Base-by-base conservation (phyloP, 2,888 invertebrate species). In the Drosophila longiperda region DNA sequence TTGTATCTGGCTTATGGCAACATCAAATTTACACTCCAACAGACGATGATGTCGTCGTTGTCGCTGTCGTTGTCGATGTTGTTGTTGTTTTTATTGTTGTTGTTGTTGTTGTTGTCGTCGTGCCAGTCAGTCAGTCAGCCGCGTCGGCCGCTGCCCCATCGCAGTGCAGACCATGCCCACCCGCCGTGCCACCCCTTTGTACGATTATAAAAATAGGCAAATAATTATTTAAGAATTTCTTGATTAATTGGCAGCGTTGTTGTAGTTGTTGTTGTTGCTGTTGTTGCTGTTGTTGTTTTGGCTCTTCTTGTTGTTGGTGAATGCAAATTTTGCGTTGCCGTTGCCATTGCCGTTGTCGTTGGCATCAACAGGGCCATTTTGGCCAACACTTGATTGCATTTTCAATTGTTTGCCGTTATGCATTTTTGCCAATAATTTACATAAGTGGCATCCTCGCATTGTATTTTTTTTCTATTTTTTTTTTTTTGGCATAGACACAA, bases 141-240 rank as follows among this genome's bases (percentile, higher is more conserved):
- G 78, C 72, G 78, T 73, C 83, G 87, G 70, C 83, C 87, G 87
- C 75, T 78, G 78, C 79, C 78, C 79, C 78, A 71, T 78, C 70
- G 61, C 66, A 66, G 55, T 26, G 36, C 45, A 8, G 40, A 12
- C 33, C 45, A 45, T 45, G 45, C 45, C 45, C 45, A 23, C 70
- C 23, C 50, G 17, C 49, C 38, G 23, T 50, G 52, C 57, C 61
- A 61, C 63, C 66, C 34, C 64, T 75, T 69, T 66, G 57, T 79
- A 69, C 69, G 66, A 70, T 78, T 82, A 84, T 91, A 91, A 91
- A 91, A 91, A 91, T 91, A 91, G 91, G 83, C 91, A 91, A 91
- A 91, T 91, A 91, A 91, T 91, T 91, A 91, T 91, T 91, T 90
- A 91, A 91, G 91, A 91, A 91, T 91, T 90, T 91, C 91, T 91